Conservation (phyloP, 2,113 vertebrate species). For the Vidua chalybeata region DNA sequence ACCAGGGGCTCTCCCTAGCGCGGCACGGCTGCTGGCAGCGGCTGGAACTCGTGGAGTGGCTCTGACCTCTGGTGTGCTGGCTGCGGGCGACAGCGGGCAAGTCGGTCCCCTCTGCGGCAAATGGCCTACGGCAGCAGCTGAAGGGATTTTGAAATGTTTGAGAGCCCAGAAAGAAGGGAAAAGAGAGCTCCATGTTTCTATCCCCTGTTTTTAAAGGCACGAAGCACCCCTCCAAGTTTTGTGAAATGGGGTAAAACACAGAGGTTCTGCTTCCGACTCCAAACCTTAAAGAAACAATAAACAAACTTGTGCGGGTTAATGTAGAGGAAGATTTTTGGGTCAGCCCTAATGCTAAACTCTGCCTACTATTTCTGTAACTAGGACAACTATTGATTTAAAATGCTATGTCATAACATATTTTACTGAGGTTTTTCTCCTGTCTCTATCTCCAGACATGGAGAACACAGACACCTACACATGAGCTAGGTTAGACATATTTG, state of each 20-base stretch:
- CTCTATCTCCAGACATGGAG: not conserved
- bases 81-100: too few species aligned
- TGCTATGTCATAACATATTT: not conserved
- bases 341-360: not conserved
- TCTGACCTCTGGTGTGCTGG: fast-evolving
- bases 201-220: not conserved
- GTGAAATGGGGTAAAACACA: not conserved
- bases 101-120: fast-evolving
- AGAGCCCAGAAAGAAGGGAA: fast-evolving
- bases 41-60: not conserved
- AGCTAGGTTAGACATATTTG: fast-evolving
- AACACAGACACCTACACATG: not conserved
- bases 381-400: not conserved
- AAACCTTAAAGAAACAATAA: not conserved
- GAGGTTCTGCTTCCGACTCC: not conserved
- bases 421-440: not conserved
- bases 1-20: not conserved
- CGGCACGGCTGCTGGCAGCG: fast-evolving
- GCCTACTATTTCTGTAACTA: not conserved
- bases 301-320: not conserved
- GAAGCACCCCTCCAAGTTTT: not conserved
- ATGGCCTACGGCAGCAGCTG: fast-evolving
- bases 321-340: not conserved
- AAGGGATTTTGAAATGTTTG: not conserved
- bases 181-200: not conserved